Evolutionary conservation across 1,140 invertebrate genomes (phyloP).

Genomic region (Drosophila ironensis): DNA sequence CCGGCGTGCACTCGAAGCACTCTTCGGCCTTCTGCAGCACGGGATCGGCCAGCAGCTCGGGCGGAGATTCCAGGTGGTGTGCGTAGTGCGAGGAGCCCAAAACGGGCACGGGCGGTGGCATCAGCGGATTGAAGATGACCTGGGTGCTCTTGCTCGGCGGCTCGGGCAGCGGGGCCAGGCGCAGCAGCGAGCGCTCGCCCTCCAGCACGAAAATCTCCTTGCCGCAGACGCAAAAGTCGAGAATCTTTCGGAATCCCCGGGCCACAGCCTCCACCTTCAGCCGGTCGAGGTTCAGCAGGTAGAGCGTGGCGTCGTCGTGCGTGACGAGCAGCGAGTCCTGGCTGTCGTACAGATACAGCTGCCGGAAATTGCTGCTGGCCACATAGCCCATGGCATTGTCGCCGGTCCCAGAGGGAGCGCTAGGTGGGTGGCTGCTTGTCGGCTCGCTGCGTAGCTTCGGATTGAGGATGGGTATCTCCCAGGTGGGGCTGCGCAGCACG

Average conservation of each 20-base stretch:
- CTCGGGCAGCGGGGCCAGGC: constrained; percentile 83
- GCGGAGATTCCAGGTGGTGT: constrained; percentile 55
- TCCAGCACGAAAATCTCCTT: constrained; percentile 89
- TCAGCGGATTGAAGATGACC: constrained; percentile 75
- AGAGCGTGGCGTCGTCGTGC: constrained; percentile 87
- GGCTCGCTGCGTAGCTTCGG: constrained; percentile 82
- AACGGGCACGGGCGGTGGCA: constrained; percentile 73
- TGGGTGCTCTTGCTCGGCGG: constrained; percentile 64
- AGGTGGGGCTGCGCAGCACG: constrained; percentile 83
- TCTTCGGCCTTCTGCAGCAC: constrained; percentile 83
- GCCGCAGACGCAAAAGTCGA: constrained; percentile 69
- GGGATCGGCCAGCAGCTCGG: constrained; percentile 59
- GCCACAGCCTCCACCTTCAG: constrained; percentile 83
- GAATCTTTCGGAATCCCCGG: constrained; percentile 81
- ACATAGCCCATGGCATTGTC: constrained; percentile 68
- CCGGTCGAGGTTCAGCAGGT: constrained; percentile 88
- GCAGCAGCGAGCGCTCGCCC: constrained; percentile 85
- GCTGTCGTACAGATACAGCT: constrained; percentile 86
- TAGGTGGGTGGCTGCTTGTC: neutral
- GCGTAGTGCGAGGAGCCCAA: constrained; percentile 41
- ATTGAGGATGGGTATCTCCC: constrained; percentile 87
- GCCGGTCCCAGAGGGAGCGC: neutral
- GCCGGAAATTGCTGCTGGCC: constrained; percentile 85
- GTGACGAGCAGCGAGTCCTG: constrained; percentile 88
- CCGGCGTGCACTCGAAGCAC: constrained; percentile 83